These are phyloP conservation scores for Crenichthys baileyi DNA, from an alignment of 2,797 vertebrate genomes.

Conservation along the genomic window DNA sequence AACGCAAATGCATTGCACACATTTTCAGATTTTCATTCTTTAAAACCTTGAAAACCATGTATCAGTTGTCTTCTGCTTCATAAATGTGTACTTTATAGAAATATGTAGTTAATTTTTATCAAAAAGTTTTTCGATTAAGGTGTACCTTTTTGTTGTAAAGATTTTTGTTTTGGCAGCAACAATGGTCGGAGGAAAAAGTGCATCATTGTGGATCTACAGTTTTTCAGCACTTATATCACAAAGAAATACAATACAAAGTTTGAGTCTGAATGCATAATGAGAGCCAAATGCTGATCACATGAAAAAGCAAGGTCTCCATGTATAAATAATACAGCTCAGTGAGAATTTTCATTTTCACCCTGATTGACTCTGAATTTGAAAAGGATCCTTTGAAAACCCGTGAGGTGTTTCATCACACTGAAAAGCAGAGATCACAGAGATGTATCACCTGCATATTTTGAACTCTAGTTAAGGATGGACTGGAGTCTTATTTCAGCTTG, in stretches of 20 bases:
- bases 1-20: background rate
- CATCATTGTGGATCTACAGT: background rate
- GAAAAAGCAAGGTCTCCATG: conserved; percentile 48
- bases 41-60: background rate
- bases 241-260: background rate
- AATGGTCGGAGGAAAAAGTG: background rate
- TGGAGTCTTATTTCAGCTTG: background rate
- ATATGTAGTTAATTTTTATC: no score
- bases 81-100: background rate
- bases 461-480: conserved; percentile 3
- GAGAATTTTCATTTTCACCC: conserved; percentile 76
- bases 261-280: conserved; percentile 41
- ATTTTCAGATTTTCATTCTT: background rate
- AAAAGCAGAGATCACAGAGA: conserved; percentile 11
- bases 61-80: background rate
- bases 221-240: background rate
- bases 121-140: no score
- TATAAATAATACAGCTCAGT: conserved; percentile 73
- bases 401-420: conserved; percentile 31
- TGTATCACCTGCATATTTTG: conserved; percentile 33
- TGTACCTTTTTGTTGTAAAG: no score
- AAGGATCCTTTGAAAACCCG: conserved; percentile 52
- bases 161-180: no score
- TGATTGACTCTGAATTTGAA: conserved; percentile 76
- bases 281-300: conserved; percentile 45